phyloP scores from a whole-genome alignment of 1,140 invertebrate genomes.

The Scaptodrosophila lebanonensis region DNA sequence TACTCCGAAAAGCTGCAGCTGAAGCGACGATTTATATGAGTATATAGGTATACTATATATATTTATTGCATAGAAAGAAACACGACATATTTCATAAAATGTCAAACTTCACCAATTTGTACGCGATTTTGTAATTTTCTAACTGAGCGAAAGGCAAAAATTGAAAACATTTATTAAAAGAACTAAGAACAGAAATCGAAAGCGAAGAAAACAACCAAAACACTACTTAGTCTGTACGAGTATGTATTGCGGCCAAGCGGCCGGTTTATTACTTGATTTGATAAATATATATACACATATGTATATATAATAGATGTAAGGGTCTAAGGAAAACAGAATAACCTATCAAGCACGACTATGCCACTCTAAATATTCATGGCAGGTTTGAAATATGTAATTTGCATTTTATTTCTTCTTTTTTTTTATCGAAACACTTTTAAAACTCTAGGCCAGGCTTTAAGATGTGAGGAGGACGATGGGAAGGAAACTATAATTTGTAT shows the following conservation, averaged over 20 bases:
- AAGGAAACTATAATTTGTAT: slow-evolving; percentile 11
- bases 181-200: background rate
- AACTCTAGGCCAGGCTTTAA: too few species aligned
- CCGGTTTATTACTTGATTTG: too few species aligned
- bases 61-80: slow-evolving; percentile 1
- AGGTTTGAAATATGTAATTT: slow-evolving; percentile 36
- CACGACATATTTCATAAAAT: slow-evolving; percentile 3
- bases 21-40: too few species aligned
- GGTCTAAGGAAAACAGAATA: too few species aligned
- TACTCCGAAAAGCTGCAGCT: too few species aligned
- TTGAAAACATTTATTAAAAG: slow-evolving; percentile 1
- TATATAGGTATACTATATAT: slow-evolving; percentile 1
- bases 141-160: slow-evolving; percentile 11
- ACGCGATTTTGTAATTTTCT: slow-evolving; percentile 37
- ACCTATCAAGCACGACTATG: too few species aligned
- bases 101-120: slow-evolving; percentile 1
- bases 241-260: too few species aligned
- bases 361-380: too few species aligned
- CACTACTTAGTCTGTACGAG: too few species aligned
- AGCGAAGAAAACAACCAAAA: background rate
- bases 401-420: slow-evolving; percentile 24
- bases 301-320: too few species aligned
- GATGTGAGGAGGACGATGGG: too few species aligned
- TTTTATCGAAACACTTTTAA: slow-evolving; percentile 10
- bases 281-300: too few species aligned